Conservation (phyloP, 1,140 invertebrate species). For the Leptonema lineaticorne region DNA sequence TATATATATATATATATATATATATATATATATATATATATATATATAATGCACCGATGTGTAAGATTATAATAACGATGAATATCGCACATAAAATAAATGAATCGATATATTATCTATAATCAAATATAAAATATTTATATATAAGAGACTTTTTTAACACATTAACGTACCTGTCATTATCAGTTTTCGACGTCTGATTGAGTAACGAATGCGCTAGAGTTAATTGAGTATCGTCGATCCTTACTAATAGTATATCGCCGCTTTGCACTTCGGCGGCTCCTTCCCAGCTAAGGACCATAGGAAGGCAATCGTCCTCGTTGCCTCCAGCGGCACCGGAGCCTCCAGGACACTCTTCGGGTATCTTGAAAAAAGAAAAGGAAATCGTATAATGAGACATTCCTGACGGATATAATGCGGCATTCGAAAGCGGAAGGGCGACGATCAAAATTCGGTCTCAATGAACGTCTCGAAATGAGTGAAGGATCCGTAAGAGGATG, state of each 20-base stretch:
- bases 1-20: too few species aligned
- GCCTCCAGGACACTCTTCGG: slow-evolving; percentile 55
- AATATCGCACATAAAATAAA: too few species aligned
- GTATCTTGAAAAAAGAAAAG: slow-evolving; percentile 47
- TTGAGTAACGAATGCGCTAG: slow-evolving; percentile 47
- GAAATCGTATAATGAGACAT: slow-evolving; percentile 1
- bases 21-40: too few species aligned
- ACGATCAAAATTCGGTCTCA: background rate
- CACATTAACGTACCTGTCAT: slow-evolving; percentile 43
- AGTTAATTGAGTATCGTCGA: slow-evolving; percentile 60
- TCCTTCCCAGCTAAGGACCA: slow-evolving; percentile 62
- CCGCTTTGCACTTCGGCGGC: slow-evolving; percentile 65
- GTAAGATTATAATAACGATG: too few species aligned
- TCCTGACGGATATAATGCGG: too few species aligned
- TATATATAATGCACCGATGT: too few species aligned
- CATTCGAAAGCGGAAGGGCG: background rate
- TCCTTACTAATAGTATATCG: slow-evolving; percentile 68
- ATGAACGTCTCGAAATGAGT: background rate
- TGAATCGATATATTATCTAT: too few species aligned
- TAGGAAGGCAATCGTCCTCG: slow-evolving; percentile 56
- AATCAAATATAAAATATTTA: too few species aligned
- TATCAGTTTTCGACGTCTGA: slow-evolving; percentile 35
- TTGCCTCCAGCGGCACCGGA: slow-evolving; percentile 34
- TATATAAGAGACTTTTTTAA: too few species aligned
- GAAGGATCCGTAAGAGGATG: too few species aligned